A percentile compares a stretch with the other conserved stretches of the same genome.
phyloP scores from a whole-genome alignment of 2,888 invertebrate genomes.

The Drosophila demipolita region DNA sequence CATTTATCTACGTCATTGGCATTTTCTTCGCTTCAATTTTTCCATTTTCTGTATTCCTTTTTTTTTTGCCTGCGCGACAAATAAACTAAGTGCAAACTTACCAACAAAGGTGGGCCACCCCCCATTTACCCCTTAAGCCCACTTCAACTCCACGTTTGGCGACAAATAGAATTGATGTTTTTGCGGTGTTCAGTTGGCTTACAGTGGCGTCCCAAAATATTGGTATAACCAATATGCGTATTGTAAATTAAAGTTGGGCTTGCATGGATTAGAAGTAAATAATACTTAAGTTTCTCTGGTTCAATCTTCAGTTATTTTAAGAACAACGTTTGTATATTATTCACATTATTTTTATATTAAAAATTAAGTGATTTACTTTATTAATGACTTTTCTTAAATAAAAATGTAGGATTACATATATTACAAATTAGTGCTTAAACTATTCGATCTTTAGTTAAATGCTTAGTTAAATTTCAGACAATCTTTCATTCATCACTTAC shows the following conservation, averaged over 20 bases:
- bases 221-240: too few relatives aligned
- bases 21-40: slow-evolving; percentile 74
- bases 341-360: neutral
- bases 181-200: slow-evolving; percentile 41
- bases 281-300: neutral
- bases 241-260: neutral
- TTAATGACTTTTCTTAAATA: neutral
- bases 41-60: slow-evolving; percentile 63
- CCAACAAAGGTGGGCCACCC: slow-evolving; percentile 30
- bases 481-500: neutral
- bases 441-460: rapidly evolving
- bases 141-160: slow-evolving; percentile 23
- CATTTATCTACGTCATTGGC: slow-evolving; percentile 77
- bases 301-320: neutral
- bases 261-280: neutral
- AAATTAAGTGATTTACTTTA: neutral
- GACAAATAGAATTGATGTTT: slow-evolving; percentile 76
- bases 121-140: neutral
- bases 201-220: slow-evolving; percentile 47
- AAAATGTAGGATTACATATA: neutral
- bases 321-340: neutral
- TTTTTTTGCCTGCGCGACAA: slow-evolving; percentile 40
- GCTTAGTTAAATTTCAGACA: neutral
- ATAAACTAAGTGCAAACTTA: slow-evolving; percentile 78
- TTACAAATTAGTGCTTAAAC: neutral